Evolutionary conservation across 2,797 vertebrate species (phyloP).

Genomic region (Myotis myotis): DNA sequence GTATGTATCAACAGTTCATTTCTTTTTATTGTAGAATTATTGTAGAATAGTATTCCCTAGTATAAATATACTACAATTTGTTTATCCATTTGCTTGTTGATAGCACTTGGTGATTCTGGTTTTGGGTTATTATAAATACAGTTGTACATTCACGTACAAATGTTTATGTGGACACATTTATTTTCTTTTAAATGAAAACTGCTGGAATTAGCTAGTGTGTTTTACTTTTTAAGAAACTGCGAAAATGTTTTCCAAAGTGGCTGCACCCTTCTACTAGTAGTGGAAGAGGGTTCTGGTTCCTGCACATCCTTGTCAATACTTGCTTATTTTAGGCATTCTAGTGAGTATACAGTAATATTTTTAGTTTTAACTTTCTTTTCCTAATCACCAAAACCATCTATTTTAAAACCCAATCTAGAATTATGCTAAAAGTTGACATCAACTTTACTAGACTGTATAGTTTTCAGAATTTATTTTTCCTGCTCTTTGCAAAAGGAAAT

Average conservation of each 20-base stretch:
- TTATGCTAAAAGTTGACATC: not conserved
- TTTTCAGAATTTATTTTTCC: not conserved
- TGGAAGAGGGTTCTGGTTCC: not conserved
- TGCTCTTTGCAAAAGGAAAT: not conserved
- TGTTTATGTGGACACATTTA: not conserved
- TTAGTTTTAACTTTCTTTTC: not conserved
- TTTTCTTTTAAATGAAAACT: not conserved
- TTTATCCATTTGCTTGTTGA: not conserved
- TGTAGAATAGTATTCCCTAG: not conserved
- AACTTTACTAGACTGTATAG: not conserved
- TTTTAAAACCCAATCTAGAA: constrained; percentile 23
- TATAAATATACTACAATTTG: not conserved
- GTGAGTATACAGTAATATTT: not conserved
- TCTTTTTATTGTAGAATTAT: not conserved
- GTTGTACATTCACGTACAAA: not conserved
- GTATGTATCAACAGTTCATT: not conserved
- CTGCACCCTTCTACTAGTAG: not conserved
- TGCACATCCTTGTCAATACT: not conserved
- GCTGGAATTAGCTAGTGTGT: not conserved
- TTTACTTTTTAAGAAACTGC: constrained; percentile 9
- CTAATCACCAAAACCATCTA: not conserved
- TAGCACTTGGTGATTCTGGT: not conserved
- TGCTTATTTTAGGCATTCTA: not conserved
- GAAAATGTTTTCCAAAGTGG: not conserved
- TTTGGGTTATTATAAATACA: not conserved